Base-by-base conservation (phyloP, 92 coral and sea anemone species). In the Micromussa lordhowensis region DNA sequence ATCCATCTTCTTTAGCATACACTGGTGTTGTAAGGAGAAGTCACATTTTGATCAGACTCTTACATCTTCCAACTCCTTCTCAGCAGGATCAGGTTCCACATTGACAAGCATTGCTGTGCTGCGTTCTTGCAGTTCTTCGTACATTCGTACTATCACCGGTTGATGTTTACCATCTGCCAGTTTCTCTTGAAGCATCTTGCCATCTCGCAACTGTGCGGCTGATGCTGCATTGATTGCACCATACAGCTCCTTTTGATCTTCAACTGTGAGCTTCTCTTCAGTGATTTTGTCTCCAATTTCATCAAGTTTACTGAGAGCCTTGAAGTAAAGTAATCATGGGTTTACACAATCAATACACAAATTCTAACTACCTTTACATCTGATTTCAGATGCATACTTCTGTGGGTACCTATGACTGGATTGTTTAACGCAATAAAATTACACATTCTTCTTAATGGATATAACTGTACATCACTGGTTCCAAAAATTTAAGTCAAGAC, bases 161-260 rank as follows among this genome's bases (percentile, higher is more conserved):
- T 93, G 93, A 75, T 93, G 91, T 51, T 92, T 94, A 19, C 91
- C 90, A 21, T 91, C 93, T 53, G 93, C 89, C 77, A 94, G 89
- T 73, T 96, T 93, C 87, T 93, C 97, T 53, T 96, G 93, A 29
- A 98, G 82, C 57, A 98, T 64, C 83, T 93, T 92, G 1, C 99
- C 99, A 82, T 96, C 98, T 18, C 98, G 90, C 31, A 98, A 85
- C 73, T 95, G 98, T 24, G 95, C 89, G 4, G 98, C 98, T 0
- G 99, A 94, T 68, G 97, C 99, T 61, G 93, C 92, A 44, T 95
- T 92, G 74, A 98, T 95, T 71, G 96, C 99, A 14, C 93, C 94
- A 78, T 94, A 91, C 30, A 93, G 85, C 84, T 94, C 93, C 71
- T 95, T 87, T 80, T 96, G 98, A 78, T 93, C 98, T 86, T 94